Base-by-base conservation (phyloP, 2,888 invertebrate genomes). In the Lamellibrachia satsuma region DNA sequence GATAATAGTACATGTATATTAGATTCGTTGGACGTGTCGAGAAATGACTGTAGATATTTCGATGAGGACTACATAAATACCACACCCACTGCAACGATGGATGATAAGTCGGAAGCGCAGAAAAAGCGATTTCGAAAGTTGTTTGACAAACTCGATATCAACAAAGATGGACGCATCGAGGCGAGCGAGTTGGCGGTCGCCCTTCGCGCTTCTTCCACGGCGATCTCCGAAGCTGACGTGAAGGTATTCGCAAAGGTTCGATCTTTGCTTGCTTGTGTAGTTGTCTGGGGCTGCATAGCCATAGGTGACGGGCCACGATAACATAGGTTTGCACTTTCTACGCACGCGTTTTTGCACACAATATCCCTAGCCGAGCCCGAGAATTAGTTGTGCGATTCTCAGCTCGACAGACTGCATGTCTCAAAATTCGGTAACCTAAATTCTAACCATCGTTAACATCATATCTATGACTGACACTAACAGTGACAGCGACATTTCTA, bases 91-190 rank as follows among this genome's bases (percentile, higher is more conserved):
- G 22, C 15, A 75, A 75, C 22, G 15, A 22, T 75, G 75, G 75
- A 75, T 39, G 39, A 39, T 75, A 75, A 22, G 75, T 15, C 75
- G 6, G 75, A 75, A 6, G 22, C 75, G 22, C 75, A 75, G 75
- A 75, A 22, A n/a, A 91, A 90, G 60, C 92, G 94, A 91, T 94
- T 92, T 91, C 92, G 91, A 55, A 90, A 93, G 52, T 60, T 94
- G 52, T 94, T 94, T 90, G 60, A 91, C 2, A 90, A 91, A 52
- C 60, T 94, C n/a, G 94, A 94, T 92, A 90, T 92, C 9, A 94
- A 94, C 93, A 93, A 94, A 90, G 94, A 94, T 92, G 94, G 94
- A n/a, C 57, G 91, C n/a, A 91, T 94, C 39, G 94, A 94, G 57
- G 92, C 93, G 22, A 92, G 92, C 90, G 94, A 94, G 90, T 90